Conservation (phyloP, 2,888 invertebrate genomes). For the Cephus pulcher region DNA sequence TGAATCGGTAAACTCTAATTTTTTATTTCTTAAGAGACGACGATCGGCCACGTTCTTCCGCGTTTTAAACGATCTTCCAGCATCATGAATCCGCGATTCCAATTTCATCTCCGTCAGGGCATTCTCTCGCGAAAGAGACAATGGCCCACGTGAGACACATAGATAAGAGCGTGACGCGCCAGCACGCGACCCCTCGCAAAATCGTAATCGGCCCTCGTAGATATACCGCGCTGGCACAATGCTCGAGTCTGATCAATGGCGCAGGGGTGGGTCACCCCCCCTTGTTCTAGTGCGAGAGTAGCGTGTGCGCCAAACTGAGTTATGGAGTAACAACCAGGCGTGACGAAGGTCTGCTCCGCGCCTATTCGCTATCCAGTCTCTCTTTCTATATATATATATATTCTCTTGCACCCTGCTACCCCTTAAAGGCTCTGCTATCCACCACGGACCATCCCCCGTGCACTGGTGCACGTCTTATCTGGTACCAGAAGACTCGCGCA, state of each 20-base stretch:
- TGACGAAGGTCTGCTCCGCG: conserved; percentile 28
- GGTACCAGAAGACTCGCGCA: conserved; percentile 40
- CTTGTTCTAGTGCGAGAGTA: background rate
- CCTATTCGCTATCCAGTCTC: background rate
- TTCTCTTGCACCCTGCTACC: too few relatives aligned
- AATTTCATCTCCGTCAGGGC: too few relatives aligned
- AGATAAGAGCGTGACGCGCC: background rate
- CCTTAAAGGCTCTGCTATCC: background rate
- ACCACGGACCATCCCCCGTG: conserved; percentile 9
- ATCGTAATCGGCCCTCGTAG: conserved; percentile 3
- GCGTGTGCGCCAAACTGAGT: conserved; percentile 36
- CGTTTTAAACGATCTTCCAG: too few relatives aligned
- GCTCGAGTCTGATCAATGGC: conserved; percentile 1
- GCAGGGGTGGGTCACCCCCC: background rate
- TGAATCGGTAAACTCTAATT: too few relatives aligned
- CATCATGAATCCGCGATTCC: too few relatives aligned
- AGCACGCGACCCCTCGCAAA: conserved; percentile 6
- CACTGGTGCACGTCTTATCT: conserved; percentile 35
- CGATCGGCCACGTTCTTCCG: too few relatives aligned
- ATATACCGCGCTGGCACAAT: too few relatives aligned
- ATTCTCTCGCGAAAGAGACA: background rate
- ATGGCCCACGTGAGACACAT: background rate
- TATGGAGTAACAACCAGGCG: conserved; percentile 38
- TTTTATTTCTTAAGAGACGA: too few relatives aligned
- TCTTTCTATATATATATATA: too few relatives aligned